These are phyloP conservation scores for Drosophila recens DNA, from an alignment of 2,888 invertebrate species.

Conservation along the genomic window DNA sequence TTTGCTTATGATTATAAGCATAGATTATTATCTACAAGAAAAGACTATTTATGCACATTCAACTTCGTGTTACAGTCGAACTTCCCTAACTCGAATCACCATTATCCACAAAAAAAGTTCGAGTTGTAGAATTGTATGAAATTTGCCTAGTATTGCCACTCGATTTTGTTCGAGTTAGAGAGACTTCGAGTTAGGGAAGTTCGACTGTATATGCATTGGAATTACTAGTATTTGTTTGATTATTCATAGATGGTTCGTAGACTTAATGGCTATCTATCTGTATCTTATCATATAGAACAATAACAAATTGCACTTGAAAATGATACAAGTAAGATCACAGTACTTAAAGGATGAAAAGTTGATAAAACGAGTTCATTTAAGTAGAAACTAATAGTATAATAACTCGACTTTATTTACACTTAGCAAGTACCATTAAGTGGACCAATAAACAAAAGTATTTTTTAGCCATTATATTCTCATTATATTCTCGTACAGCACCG, in stretches of 20 bases:
- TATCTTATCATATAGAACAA: slow-evolving; percentile 3
- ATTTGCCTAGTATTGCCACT: too few relatives aligned
- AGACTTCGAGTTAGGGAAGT: too few relatives aligned
- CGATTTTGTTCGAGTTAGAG: too few relatives aligned
- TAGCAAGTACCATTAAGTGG: slow-evolving; percentile 4
- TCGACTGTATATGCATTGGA: background rate
- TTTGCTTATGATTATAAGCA: too few relatives aligned
- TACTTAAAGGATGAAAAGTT: background rate
- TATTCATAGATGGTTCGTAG: slow-evolving; percentile 11
- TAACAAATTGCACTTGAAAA: background rate
- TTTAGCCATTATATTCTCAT: slow-evolving; percentile 2
- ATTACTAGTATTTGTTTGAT: background rate
- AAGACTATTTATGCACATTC: too few relatives aligned
- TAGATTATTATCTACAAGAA: background rate
- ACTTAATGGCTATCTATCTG: background rate
- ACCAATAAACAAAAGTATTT: background rate
- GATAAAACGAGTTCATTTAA: background rate
- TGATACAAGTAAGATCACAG: background rate
- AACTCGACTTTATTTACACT: background rate
- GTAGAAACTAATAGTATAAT: background rate
- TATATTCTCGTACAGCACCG: background rate
- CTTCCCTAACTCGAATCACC: too few relatives aligned
- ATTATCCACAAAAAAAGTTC: too few relatives aligned
- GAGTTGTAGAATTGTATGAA: too few relatives aligned
- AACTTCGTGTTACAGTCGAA: too few relatives aligned